A percentile compares a stretch with the other conserved stretches of the same genome.
These are phyloP conservation scores for Centroberyx gerrardi DNA, from an alignment of 2,797 vertebrate genomes.

Conservation along the genomic window DNA sequence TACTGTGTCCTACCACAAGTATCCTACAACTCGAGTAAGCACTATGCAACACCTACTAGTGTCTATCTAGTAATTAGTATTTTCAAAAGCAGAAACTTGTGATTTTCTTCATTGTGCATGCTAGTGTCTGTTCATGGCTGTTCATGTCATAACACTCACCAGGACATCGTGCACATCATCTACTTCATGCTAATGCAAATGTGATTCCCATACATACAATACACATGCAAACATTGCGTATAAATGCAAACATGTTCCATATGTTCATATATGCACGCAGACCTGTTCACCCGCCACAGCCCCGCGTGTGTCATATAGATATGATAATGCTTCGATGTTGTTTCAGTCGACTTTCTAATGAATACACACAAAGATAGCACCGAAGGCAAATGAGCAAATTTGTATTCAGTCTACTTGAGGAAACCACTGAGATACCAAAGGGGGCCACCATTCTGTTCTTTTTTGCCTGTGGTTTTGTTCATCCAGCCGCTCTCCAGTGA, in stretches of 20 bases:
- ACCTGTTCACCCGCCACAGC: background rate
- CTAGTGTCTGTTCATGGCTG: background rate
- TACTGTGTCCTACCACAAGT: background rate
- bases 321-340: slow-evolving; percentile 11
- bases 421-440: slow-evolving; percentile 31
- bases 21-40: background rate
- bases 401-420: slow-evolving; percentile 43
- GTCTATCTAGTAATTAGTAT: no score
- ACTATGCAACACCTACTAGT: background rate
- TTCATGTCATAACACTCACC: background rate
- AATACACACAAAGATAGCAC: slow-evolving; percentile 28
- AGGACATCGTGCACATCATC: no score
- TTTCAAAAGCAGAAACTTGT: no score
- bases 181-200: no score
- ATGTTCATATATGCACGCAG: background rate
- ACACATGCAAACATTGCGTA: background rate
- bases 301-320: background rate
- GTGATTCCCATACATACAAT: background rate
- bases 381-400: slow-evolving; percentile 48
- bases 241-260: background rate
- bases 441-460: slow-evolving; percentile 22
- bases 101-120: background rate
- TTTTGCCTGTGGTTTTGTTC: slow-evolving; percentile 40
- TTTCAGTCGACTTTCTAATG: slow-evolving; percentile 30
- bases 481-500: slow-evolving; percentile 40